These are phyloP conservation scores for Eupsilia transversa DNA, from an alignment of 2,888 invertebrate genomes.

Conservation along the genomic window DNA sequence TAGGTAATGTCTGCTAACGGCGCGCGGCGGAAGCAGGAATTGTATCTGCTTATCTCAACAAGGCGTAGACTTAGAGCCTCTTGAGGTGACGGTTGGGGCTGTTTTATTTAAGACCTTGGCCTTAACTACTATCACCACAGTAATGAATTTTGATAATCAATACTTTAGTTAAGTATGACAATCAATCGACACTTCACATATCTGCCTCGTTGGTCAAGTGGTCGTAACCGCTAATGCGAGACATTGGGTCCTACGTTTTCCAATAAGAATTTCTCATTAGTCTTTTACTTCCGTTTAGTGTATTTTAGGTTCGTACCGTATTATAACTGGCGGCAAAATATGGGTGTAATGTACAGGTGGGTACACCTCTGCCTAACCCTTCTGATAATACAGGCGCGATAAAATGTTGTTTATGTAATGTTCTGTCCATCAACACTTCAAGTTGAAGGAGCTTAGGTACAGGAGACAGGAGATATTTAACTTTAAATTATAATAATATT, in stretches of 20 bases:
- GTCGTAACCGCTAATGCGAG: too few relatives aligned
- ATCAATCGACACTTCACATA: constrained; percentile 1
- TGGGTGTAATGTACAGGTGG: neutral
- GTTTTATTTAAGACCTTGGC: neutral
- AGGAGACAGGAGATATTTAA: neutral
- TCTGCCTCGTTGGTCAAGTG: neutral
- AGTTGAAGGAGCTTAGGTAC: neutral
- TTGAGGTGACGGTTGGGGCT: neutral
- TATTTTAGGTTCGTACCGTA: neutral
- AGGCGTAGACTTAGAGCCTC: neutral
- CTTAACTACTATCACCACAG: neutral
- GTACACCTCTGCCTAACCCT: neutral
- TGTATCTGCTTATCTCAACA: neutral
- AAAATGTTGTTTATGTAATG: neutral
- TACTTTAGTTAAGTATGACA: neutral
- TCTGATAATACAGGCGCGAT: too few relatives aligned
- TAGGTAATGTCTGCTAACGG: neutral
- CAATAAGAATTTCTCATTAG: neutral
- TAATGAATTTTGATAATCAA: neutral
- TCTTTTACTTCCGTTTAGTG: neutral
- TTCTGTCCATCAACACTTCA: neutral
- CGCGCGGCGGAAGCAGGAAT: neutral
- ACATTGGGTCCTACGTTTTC: neutral
- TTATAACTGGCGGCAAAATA: neutral
- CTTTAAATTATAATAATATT: neutral